Conservation (phyloP, 1,140 invertebrate genomes). For the Drosophila virilis region DNA sequence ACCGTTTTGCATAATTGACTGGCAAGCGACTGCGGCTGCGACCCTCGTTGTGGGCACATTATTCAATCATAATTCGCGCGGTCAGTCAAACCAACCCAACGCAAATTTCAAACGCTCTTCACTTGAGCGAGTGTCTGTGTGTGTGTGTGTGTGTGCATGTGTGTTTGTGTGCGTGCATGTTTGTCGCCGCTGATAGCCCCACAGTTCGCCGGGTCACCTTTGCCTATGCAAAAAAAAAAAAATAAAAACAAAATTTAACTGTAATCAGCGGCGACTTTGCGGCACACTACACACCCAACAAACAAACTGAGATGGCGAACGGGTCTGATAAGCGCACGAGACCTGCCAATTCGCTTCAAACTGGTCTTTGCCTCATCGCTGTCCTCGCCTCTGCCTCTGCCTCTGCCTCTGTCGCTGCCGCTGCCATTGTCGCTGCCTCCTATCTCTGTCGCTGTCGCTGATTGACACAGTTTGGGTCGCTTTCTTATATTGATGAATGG, state of each 20-base stretch:
- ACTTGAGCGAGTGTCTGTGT: conserved; percentile 13
- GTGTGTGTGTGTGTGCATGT: conserved; percentile 11
- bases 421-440: not conserved
- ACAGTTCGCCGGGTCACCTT: conserved; percentile 72
- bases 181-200: conserved; percentile 68
- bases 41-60: conserved; percentile 58
- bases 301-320: conserved; percentile 51
- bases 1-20: conserved; percentile 79
- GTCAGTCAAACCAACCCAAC: conserved; percentile 41
- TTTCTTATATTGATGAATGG: conserved; percentile 60
- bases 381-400: conserved; percentile 1
- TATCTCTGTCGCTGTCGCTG: conserved; percentile 19
- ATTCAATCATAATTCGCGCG: conserved; percentile 82
- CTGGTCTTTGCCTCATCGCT: conserved; percentile 32
- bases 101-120: conserved; percentile 63
- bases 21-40: conserved; percentile 31
- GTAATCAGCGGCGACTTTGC: conserved; percentile 66
- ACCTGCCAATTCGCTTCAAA: conserved; percentile 73
- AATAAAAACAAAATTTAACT: conserved; percentile 31
- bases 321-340: conserved; percentile 65
- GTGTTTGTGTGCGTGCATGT: conserved; percentile 47
- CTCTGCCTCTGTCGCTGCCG: not conserved
- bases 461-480: conserved; percentile 57
- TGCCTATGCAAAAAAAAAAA: conserved; percentile 68
- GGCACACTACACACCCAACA: conserved; percentile 45